These are phyloP conservation scores for Pardosa pseudoannulata DNA, from an alignment of 2,888 invertebrate genomes.

Conservation along the genomic window DNA sequence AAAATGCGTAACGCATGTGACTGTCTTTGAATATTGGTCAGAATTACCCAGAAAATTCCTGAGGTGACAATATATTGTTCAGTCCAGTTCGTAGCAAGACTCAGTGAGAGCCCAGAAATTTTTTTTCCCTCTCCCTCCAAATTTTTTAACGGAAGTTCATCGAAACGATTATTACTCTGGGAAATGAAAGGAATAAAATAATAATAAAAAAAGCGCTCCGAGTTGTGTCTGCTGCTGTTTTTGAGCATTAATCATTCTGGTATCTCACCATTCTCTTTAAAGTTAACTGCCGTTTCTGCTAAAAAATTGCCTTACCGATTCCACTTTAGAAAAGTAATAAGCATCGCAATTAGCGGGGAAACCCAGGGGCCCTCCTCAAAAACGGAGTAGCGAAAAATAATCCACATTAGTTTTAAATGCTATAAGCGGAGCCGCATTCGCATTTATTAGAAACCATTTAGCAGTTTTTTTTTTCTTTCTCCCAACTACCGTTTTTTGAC, in stretches of 20 bases:
- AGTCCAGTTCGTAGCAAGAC: no score
- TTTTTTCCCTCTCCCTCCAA: no score
- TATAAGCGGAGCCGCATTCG: conserved; percentile 24
- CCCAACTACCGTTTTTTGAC: conserved; percentile 48
- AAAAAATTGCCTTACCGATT: conserved; percentile 38
- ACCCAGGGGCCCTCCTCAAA: conserved; percentile 53
- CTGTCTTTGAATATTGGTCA: no score
- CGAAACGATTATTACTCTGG: conserved; percentile 7
- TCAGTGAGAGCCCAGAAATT: no score
- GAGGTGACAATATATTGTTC: no score
- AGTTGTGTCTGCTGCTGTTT: background rate
- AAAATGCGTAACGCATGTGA: no score
- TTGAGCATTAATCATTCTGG: conserved; percentile 52
- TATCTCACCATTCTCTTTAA: conserved; percentile 49
- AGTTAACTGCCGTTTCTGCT: conserved; percentile 19
- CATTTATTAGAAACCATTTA: conserved; percentile 60
- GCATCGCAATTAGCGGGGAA: conserved; percentile 36
- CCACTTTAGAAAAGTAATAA: conserved; percentile 50
- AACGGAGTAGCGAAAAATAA: conserved; percentile 57
- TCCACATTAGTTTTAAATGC: conserved; percentile 63
- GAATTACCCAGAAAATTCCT: no score
- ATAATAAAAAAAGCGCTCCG: background rate
- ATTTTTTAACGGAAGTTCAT: background rate
- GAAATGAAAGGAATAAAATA: background rate
- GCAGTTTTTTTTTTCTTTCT: conserved; percentile 49